Base-by-base conservation (phyloP, 1,140 invertebrate genomes). In the Leptonema lineaticorne region DNA sequence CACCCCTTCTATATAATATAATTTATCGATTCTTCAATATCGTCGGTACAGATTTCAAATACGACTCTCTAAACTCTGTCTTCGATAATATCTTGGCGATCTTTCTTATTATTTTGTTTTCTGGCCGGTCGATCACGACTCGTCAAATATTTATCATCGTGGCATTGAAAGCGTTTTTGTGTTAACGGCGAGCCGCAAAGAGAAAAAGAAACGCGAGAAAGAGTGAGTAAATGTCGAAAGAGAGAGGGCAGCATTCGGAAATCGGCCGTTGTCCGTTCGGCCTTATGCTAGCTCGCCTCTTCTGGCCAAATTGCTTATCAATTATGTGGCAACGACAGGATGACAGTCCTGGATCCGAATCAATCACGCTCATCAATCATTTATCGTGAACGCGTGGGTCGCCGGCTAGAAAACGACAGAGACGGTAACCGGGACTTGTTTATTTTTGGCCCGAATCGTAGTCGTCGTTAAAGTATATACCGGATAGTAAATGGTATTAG, bases 351-450 rank as follows among this genome's bases (percentile, higher is more conserved):
- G 70, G 69, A 71, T 71, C 70, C 56, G 65, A 72, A 72, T 72
- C 71, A 72, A 72, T 72, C 71, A 69, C 68, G 64, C 62, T 68
- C 59, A 72, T 72, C 71, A 68, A 72, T 72, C 71, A 72, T 69
- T 65, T 69, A 45, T 33, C 28, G 46, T 24, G 48, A 11, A 9
- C 24, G 45, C 24, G 29, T 8, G 26, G 28, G 6, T 62, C 22
- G 8, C 22, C 28, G 37, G 3, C n/a, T n/a, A n/a, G n/a, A n/a
- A n/a, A n/a, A n/a, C n/a, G n/a, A n/a, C n/a, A n/a, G n/a, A n/a
- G n/a, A n/a, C n/a, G n/a, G n/a, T 41, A n/a, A 9, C n/a, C 16
- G 56, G 45, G 48, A 56, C 46, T 37, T 71, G 66, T 71, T 71
- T 71, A 71, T 71, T 71, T 71, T 71, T 41, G 50, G 68, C 62